Evolutionary conservation across 2,113 vertebrate genomes (phyloP).

Genomic region (Ictalurus furcatus): DNA sequence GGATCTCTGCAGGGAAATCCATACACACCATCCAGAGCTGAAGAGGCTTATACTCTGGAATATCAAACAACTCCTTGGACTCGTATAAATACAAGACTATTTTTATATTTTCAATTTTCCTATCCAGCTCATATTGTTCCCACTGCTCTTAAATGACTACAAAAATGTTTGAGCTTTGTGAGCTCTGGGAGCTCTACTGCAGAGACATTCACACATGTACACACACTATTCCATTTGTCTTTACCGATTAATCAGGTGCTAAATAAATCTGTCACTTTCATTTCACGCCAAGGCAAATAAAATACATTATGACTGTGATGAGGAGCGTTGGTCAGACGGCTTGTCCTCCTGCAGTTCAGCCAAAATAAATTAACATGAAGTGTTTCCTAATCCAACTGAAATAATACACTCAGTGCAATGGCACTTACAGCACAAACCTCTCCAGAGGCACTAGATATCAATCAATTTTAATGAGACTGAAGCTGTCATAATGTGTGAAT

Average conservation of each 20-base stretch:
- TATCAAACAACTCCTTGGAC: conserved; percentile 25
- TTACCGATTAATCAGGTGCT: conserved; percentile 37
- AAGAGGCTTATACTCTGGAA: conserved; percentile 26
- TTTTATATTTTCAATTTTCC: conserved; percentile 13
- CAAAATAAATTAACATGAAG: conserved; percentile 48
- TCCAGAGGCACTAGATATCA: conserved; percentile 24
- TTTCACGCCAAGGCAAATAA: conserved; percentile 39
- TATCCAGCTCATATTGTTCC: conserved; percentile 7
- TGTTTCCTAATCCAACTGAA: conserved; percentile 34
- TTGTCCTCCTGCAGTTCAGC: conserved; percentile 31
- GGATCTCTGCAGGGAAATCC: conserved; percentile 33
- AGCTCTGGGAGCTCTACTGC: background rate
- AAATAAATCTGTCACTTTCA: conserved; percentile 49
- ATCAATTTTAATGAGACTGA: conserved; percentile 37
- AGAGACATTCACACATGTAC: background rate
- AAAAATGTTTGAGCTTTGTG: conserved; percentile 6
- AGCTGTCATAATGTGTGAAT: conserved; percentile 28
- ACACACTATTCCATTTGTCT: conserved; percentile 32
- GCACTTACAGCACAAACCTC: conserved; percentile 15
- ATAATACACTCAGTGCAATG: conserved; percentile 34
- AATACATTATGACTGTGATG: conserved; percentile 41
- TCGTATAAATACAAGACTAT: conserved; percentile 15
- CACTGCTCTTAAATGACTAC: conserved; percentile 11
- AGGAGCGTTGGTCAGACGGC: conserved; percentile 22
- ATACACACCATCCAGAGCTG: conserved; percentile 20